phyloP scores from a whole-genome alignment of 2,888 invertebrate species.

The Polydrusus cervinus region DNA sequence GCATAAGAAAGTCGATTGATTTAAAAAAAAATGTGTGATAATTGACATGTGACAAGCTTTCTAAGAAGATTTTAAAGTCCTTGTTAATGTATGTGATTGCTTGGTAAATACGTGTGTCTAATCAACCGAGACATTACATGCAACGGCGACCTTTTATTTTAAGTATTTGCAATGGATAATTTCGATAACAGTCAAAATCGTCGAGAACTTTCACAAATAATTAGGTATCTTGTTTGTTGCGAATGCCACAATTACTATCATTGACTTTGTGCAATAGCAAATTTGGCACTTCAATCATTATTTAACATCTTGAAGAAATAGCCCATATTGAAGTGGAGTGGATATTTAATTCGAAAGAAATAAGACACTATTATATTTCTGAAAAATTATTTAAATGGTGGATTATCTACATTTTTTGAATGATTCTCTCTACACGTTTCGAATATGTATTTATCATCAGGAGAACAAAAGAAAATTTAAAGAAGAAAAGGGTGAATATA shows the following conservation, averaged over 20 bases:
- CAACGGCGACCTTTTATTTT: conserved; percentile 12
- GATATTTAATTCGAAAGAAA: no score
- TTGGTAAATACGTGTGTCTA: conserved; percentile 4
- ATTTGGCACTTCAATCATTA: no score
- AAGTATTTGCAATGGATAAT: conserved; percentile 19
- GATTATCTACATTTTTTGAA: no score
- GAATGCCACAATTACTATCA: background rate
- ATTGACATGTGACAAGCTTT: conserved; percentile 19
- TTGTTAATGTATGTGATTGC: background rate
- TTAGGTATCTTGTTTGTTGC: conserved; percentile 1
- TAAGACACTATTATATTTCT: no score
- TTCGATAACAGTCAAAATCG: conserved; percentile 6
- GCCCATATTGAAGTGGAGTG: no score
- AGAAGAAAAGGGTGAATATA: no score
- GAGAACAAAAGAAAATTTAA: no score
- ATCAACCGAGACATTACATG: background rate
- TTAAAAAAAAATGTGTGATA: background rate
- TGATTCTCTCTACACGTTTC: no score
- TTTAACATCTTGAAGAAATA: no score
- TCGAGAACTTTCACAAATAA: conserved; percentile 15
- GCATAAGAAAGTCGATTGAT: conserved; percentile 35
- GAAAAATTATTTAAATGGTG: no score
- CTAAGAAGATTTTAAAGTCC: conserved; percentile 7
- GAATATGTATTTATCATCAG: no score
- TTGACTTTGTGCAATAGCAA: background rate